Evolutionary conservation across 2,797 vertebrate species (phyloP).

Genomic region (Manis javanica): DNA sequence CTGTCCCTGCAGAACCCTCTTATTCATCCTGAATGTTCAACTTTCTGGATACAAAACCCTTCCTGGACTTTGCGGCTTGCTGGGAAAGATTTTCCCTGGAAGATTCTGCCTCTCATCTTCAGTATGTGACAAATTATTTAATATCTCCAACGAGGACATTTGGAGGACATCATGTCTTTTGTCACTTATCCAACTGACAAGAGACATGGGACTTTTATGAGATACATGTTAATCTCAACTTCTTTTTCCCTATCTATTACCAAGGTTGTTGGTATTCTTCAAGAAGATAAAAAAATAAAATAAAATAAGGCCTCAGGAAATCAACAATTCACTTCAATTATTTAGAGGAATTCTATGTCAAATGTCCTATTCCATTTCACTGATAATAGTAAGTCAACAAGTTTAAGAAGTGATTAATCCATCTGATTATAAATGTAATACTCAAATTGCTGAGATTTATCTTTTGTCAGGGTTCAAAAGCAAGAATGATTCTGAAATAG

Average conservation of each 20-base stretch:
- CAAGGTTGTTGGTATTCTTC: not conserved
- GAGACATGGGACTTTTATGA: not conserved
- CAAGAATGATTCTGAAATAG: not conserved
- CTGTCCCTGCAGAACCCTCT: not conserved
- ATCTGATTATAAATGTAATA: not conserved
- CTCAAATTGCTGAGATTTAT: slow-evolving; percentile 14
- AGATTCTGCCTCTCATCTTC: not conserved
- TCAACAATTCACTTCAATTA: slow-evolving; percentile 33
- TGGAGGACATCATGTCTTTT: not conserved
- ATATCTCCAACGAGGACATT: not conserved
- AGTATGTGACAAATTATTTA: not conserved
- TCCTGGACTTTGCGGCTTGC: not conserved
- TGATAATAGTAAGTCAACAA: slow-evolving; percentile 5
- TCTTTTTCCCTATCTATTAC: not conserved
- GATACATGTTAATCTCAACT: not conserved
- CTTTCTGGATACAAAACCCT: not conserved
- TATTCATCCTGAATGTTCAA: not conserved
- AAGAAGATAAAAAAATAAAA: not conserved
- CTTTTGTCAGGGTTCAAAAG: not conserved
- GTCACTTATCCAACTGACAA: not conserved
- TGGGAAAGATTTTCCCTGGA: not conserved
- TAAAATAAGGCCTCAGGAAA: not conserved
- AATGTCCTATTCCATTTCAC: not conserved
- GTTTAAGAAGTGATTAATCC: not conserved
- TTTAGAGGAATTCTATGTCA: slow-evolving; percentile 17